phyloP scores from a whole-genome alignment of 2,888 invertebrate species.

The Euplagia quadripunctaria region DNA sequence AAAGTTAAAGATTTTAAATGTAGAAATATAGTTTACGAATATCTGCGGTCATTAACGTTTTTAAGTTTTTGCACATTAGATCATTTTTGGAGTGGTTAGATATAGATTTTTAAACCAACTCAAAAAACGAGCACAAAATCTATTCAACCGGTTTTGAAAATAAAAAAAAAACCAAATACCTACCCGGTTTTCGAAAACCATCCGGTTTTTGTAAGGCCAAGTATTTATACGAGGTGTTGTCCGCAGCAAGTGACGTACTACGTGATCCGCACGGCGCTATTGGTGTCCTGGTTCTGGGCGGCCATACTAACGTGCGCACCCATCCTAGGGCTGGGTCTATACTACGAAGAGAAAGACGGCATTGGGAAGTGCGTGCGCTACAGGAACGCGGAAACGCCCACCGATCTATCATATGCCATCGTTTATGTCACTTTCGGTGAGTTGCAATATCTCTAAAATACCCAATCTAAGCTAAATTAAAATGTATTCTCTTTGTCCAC shows the following conservation, averaged over 20 bases:
- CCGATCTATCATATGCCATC: constrained; percentile 92
- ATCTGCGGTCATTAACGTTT: no score
- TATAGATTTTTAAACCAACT: no score
- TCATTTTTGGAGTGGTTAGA: no score
- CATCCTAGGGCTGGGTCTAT: constrained; percentile 91
- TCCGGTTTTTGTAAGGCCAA: no score
- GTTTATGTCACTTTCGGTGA: constrained; percentile 93
- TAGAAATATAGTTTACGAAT: no score
- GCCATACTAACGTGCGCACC: constrained; percentile 92
- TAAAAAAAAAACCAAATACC: no score
- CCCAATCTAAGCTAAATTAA: neutral
- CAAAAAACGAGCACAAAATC: no score
- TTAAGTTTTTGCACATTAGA: no score
- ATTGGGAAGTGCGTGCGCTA: constrained; percentile 89
- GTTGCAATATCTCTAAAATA: constrained; percentile 46
- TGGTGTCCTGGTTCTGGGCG: constrained; percentile 90
- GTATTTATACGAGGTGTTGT: neutral
- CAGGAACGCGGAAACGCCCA: constrained; percentile 88
- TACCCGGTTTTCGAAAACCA: no score
- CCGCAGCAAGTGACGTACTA: constrained; percentile 94
- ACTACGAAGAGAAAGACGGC: constrained; percentile 85
- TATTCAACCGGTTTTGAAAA: no score
- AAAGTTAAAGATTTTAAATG: no score
- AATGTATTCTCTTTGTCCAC: no score
- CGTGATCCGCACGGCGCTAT: constrained; percentile 90